A percentile compares a stretch with the other conserved stretches of the same genome.
phyloP scores from a whole-genome alignment of 2,888 invertebrate species.

The Platynereis dumerilii region DNA sequence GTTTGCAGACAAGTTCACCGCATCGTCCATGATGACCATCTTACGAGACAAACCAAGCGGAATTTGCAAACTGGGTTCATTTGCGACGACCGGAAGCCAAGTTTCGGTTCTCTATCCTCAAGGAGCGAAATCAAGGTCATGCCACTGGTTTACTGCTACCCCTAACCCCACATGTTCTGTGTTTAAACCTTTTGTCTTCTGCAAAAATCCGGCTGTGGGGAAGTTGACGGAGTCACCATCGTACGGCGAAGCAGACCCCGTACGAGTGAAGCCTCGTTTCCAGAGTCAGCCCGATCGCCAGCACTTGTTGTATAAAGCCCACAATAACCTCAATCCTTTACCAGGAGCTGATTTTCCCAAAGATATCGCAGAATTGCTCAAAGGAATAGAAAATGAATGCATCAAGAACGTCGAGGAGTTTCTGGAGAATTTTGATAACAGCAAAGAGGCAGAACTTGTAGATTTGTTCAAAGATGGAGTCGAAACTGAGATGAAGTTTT shows the following conservation, averaged over 20 bases:
- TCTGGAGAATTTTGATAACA: conserved; percentile 51
- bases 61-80: conserved; percentile 66
- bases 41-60: conserved; percentile 72
- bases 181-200: conserved; percentile 77
- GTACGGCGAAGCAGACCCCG: conserved; percentile 54
- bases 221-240: conserved; percentile 71
- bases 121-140: conserved; percentile 67
- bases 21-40: conserved; percentile 71
- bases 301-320: conserved; percentile 72
- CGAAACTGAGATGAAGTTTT: conserved; percentile 66
- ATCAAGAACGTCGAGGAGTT: conserved; percentile 61
- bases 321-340: conserved; percentile 65
- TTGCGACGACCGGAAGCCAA: conserved; percentile 60
- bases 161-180: conserved; percentile 78
- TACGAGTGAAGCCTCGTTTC: conserved; percentile 58
- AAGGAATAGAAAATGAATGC: conserved; percentile 62
- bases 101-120: conserved; percentile 69
- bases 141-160: conserved; percentile 72
- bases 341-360: conserved; percentile 20
- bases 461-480: conserved; percentile 63
- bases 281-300: conserved; percentile 64
- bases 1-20: too few relatives aligned
- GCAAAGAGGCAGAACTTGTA: conserved; percentile 54
- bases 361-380: conserved; percentile 60
- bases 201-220: conserved; percentile 71